Conservation (phyloP, 1,140 invertebrate species). For the Drosophila simulans region DNA sequence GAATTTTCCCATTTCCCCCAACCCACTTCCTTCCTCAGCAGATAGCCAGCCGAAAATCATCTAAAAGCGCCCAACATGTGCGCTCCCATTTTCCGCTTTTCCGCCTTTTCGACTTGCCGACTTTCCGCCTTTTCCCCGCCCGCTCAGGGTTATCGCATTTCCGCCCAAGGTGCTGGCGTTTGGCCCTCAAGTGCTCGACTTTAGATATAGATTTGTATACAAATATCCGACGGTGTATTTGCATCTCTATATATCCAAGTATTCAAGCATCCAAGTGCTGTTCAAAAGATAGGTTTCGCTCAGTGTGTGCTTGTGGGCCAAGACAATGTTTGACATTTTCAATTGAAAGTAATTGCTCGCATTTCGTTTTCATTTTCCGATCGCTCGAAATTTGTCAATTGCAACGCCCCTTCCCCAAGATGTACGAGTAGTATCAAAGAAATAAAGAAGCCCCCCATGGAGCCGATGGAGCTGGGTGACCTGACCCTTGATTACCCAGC, state of each 20-base stretch:
- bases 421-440: too few species aligned
- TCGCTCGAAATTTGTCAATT: conserved; percentile 72
- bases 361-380: conserved; percentile 69
- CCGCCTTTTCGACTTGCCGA: conserved; percentile 20
- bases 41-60: conserved; percentile 3
- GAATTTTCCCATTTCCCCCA: not conserved
- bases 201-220: conserved; percentile 45
- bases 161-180: conserved; percentile 68
- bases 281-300: not conserved
- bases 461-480: conserved; percentile 10
- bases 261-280: not conserved
- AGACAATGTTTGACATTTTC: conserved; percentile 78
- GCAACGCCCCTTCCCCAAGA: conserved; percentile 13
- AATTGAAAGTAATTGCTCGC: conserved; percentile 83
- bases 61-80: conserved; percentile 35
- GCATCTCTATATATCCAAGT: conserved; percentile 13
- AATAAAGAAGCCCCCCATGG: conserved; percentile 7
- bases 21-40: conserved; percentile 1
- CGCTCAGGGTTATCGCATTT: conserved; percentile 80
- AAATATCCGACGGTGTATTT: conserved; percentile 24
- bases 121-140: conserved; percentile 29
- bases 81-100: conserved; percentile 39
- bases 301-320: conserved; percentile 4
- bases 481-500: conserved; percentile 35
- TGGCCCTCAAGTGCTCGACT: conserved; percentile 63